A percentile compares a stretch with the other conserved stretches of the same genome.
These are phyloP conservation scores for Melanotus villosus DNA, from an alignment of 2,888 invertebrate genomes.

Conservation along the genomic window DNA sequence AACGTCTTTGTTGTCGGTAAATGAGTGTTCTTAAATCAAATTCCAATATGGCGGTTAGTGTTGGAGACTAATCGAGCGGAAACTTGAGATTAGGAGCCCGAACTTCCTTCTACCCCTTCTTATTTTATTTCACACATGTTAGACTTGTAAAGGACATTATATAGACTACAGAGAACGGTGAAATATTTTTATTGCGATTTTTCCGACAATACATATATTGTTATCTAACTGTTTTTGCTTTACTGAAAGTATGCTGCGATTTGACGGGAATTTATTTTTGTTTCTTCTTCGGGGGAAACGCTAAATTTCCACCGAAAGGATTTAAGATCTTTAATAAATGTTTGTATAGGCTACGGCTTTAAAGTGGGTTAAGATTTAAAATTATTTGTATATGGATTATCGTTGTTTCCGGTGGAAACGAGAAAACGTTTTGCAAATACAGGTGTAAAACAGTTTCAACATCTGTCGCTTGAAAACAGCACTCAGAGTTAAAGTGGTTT, in stretches of 20 bases:
- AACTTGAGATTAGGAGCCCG: constrained; percentile 66
- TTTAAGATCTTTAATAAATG: no score
- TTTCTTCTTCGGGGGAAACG: no score
- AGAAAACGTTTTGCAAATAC: constrained; percentile 48
- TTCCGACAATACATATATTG: constrained; percentile 30
- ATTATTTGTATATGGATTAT: constrained; percentile 46
- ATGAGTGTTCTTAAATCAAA: constrained; percentile 70
- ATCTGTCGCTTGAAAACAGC: constrained; percentile 46
- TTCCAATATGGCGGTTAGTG: constrained; percentile 69
- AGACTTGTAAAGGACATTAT: constrained; percentile 26
- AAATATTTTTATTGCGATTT: constrained; percentile 31
- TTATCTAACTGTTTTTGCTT: no score
- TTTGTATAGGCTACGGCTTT: not conserved
- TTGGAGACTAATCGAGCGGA: constrained; percentile 68
- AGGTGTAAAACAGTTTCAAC: constrained; percentile 47
- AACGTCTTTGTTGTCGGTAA: constrained; percentile 67
- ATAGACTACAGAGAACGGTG: constrained; percentile 24
- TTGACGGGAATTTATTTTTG: no score
- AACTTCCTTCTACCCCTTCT: constrained; percentile 50
- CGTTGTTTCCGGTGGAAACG: constrained; percentile 45
- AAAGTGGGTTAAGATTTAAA: constrained; percentile 5
- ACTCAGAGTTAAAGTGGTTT: constrained; percentile 44
- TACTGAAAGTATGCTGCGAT: no score
- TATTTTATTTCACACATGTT: constrained; percentile 51
- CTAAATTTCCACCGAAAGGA: no score